These are phyloP conservation scores for Nycteola revayana DNA, from an alignment of 2,888 invertebrate genomes.

Conservation along the genomic window DNA sequence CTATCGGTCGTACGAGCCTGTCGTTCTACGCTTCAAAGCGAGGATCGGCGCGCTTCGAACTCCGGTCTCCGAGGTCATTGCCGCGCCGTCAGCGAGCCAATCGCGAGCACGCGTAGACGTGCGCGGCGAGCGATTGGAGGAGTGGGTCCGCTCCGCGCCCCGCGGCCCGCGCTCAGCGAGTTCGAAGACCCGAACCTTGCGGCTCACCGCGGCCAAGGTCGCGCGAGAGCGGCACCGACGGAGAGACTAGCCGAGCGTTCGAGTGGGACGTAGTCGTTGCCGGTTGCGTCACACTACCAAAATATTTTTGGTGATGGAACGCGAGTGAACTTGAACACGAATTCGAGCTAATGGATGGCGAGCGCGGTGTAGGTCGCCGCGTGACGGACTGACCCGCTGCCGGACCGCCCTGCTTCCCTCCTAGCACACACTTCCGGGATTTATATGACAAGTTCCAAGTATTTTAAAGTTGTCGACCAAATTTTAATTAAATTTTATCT, in stretches of 20 bases:
- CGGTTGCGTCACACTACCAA: constrained; percentile 79
- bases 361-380: constrained; percentile 68
- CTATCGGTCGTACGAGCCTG: constrained; percentile 74
- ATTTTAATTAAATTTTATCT: too few relatives aligned
- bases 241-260: constrained; percentile 54
- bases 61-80: constrained; percentile 92
- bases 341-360: constrained; percentile 74
- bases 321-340: constrained; percentile 80
- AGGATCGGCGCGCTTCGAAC: constrained; percentile 90
- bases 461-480: too few relatives aligned
- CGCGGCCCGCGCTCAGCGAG: constrained; percentile 70
- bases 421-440: constrained; percentile 52
- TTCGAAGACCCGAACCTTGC: constrained; percentile 93
- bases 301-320: constrained; percentile 82
- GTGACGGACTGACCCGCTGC: constrained; percentile 73
- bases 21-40: constrained; percentile 75
- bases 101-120: constrained; percentile 71
- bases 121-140: constrained; percentile 73
- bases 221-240: constrained; percentile 78
- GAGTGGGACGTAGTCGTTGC: constrained; percentile 66
- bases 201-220: constrained; percentile 92
- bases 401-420: constrained; percentile 52
- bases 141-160: constrained; percentile 60
- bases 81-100: constrained; percentile 83
- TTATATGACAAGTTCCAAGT: constrained; percentile 9